phyloP scores from a whole-genome alignment of 1,140 invertebrate genomes.

The Drosophila subobscura region DNA sequence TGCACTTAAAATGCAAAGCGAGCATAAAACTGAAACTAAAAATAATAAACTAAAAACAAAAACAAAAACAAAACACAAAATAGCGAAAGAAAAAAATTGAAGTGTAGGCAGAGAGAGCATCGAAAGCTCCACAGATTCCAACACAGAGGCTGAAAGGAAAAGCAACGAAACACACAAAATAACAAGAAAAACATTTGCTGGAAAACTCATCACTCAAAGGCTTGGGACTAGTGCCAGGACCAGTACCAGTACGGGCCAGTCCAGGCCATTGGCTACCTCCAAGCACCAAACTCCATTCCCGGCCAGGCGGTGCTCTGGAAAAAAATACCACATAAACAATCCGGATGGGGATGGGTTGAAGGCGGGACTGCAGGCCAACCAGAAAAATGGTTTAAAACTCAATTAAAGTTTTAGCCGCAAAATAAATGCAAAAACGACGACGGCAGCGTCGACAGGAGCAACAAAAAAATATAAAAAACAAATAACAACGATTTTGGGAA shows the following conservation, averaged over 20 bases:
- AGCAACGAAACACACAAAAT: slow-evolving; percentile 25
- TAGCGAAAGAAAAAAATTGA: slow-evolving; percentile 20
- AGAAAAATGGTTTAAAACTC: slow-evolving; percentile 82
- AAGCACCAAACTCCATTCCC: slow-evolving; percentile 8
- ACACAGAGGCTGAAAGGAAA: slow-evolving; percentile 16
- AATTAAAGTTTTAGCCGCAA: slow-evolving; percentile 83
- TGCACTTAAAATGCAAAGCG: slow-evolving; percentile 30
- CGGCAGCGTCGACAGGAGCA: slow-evolving; percentile 54
- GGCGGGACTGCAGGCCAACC: slow-evolving; percentile 41
- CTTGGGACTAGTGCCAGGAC: slow-evolving; percentile 19
- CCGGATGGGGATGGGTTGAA: slow-evolving; percentile 19
- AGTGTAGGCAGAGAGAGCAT: slow-evolving; percentile 44
- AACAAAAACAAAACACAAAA: slow-evolving; percentile 26
- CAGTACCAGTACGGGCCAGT: too few species aligned
- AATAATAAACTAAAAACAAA: slow-evolving; percentile 21
- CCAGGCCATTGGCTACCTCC: too few species aligned
- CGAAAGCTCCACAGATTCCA: slow-evolving; percentile 19
- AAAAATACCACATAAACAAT: slow-evolving; percentile 62
- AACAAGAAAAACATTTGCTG: slow-evolving; percentile 43
- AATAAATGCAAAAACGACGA: slow-evolving; percentile 78
- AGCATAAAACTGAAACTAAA: slow-evolving; percentile 17
- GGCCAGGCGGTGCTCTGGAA: slow-evolving; percentile 3
- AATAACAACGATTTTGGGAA: slow-evolving; percentile 44
- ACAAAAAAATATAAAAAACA: slow-evolving; percentile 35
- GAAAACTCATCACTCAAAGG: slow-evolving; percentile 73